phyloP scores from a whole-genome alignment of 2,797 vertebrate species.

The Fundulus diaphanus region DNA sequence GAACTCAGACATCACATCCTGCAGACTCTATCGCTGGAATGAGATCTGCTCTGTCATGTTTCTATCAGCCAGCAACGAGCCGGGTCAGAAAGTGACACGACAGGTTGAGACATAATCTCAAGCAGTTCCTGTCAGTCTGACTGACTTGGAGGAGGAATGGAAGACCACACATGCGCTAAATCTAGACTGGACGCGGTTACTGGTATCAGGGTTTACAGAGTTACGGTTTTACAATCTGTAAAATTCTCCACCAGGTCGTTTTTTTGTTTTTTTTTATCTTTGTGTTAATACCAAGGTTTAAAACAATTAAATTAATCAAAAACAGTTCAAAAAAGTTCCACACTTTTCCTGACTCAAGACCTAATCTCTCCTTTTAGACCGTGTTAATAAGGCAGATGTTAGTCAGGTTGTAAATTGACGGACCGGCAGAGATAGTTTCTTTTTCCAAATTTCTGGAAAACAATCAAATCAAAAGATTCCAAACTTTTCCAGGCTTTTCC shows the following conservation, averaged over 20 bases:
- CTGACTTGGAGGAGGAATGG: slow-evolving; percentile 43
- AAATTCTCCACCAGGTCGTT: not conserved
- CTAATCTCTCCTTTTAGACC: not conserved
- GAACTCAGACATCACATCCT: slow-evolving; percentile 41
- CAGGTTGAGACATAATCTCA: slow-evolving; percentile 63
- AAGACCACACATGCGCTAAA: slow-evolving; percentile 32
- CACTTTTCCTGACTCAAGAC: not conserved
- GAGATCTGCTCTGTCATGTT: slow-evolving; percentile 71
- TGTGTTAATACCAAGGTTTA: not conserved
- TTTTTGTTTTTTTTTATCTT: not conserved
- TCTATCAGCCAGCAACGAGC: slow-evolving; percentile 71
- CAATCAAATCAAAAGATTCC: too few relatives aligned
- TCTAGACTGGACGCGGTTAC: slow-evolving; percentile 5
- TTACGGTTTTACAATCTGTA: not conserved
- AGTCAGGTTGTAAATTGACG: not conserved
- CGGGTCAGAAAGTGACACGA: slow-evolving; percentile 64
- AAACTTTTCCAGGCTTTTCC: not conserved
- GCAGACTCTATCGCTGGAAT: slow-evolving; percentile 45
- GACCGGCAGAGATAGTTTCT: not conserved
- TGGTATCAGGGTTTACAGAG: not conserved
- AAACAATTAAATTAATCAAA: slow-evolving; percentile 11
- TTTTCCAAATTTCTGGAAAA: not conserved
- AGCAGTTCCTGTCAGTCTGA: slow-evolving; percentile 54
- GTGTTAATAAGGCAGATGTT: too few relatives aligned
- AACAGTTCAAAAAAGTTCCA: not conserved